Evolutionary conservation across 2,888 invertebrate species (phyloP), one percentile per base, ranked within the genome.

Genomic region (Folsomia manolachei): DNA sequence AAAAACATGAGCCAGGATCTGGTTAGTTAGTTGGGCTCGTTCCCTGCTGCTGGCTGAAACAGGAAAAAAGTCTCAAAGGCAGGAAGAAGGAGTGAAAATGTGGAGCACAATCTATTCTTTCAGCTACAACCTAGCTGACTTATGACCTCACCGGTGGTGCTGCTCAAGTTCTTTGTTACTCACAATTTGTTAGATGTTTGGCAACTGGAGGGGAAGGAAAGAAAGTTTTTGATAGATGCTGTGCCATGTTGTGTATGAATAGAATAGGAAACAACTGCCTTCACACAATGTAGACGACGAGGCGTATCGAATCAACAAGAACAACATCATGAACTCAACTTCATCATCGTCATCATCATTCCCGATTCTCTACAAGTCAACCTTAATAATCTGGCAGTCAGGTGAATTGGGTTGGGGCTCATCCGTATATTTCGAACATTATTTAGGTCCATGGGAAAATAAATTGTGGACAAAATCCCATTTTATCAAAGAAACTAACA

Each of bases 221-320:
- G 39, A 39, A 39, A 39, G 39, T 39, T 39, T 39, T 39, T n/a
- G n/a, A 39, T 39, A 39, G 39, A 39, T 39, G 39, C 39, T 39
- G 39, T 39, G 39, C 7, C 39, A 14, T n/a, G n/a, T n/a, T n/a
- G n/a, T n/a, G n/a, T n/a, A n/a, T n/a, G n/a, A n/a, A n/a, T 4
- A 39, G 39, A 39, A 39, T 39, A 14, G 39, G 39, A 39, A 39
- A 9, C 39, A 39, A 39, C 39, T 39, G 39, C 39, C 39, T 39
- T 39, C 39, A 39, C 39, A 39, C 39, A 4, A n/a, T 39, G 39
- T 9, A 39, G 39, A 14, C 7, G 14, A 39, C 11, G 56, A 56
- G 19, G 56, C 56, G n/a, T 56, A 56, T 56, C 56, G 56, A 56
- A 56, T 56, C 56, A 56, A 56, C 56, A 56, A 56, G 14, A 39